Conservation (phyloP, 1,140 invertebrate species). For the Hylaeus anthracinus region DNA sequence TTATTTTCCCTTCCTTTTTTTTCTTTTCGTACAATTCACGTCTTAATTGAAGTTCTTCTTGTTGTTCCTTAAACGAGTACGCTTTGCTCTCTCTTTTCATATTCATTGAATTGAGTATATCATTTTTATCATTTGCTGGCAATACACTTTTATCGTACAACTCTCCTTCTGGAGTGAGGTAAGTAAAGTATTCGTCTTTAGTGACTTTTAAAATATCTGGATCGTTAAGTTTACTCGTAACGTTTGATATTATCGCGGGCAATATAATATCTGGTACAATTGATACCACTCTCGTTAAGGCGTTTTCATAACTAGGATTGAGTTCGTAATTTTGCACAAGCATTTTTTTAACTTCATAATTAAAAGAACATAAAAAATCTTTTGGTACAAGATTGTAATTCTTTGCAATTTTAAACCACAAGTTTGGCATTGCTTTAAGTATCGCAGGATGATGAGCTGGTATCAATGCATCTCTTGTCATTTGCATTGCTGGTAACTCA, state of each 20-base stretch:
- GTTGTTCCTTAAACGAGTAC: constrained; percentile 98
- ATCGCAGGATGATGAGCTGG: constrained; percentile 87
- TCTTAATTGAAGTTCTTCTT: constrained; percentile 95
- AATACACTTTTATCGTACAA: constrained; percentile 95
- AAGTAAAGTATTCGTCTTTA: constrained; percentile 94
- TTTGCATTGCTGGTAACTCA: constrained; percentile 68
- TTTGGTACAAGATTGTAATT: constrained; percentile 82
- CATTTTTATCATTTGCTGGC: constrained; percentile 86
- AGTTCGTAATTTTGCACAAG: constrained; percentile 84
- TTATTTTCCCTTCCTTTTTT: constrained; percentile 90
- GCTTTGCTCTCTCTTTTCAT: constrained; percentile 97
- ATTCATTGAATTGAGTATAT: constrained; percentile 87
- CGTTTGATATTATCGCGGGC: constrained; percentile 81
- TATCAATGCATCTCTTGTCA: constrained; percentile 82
- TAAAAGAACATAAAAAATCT: constrained; percentile 82
- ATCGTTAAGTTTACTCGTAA: constrained; percentile 84
- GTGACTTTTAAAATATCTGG: constrained; percentile 88
- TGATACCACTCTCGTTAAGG: constrained; percentile 84
- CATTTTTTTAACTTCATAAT: constrained; percentile 82
- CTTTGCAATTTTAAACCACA: constrained; percentile 85
- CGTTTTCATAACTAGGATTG: constrained; percentile 83
- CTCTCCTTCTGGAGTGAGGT: constrained; percentile 92
- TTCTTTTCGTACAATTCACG: constrained; percentile 95
- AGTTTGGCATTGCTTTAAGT: constrained; percentile 78
- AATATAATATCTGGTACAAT: constrained; percentile 86